Conservation (phyloP, 2,113 vertebrate genomes). For the Paratilapia polleni region DNA sequence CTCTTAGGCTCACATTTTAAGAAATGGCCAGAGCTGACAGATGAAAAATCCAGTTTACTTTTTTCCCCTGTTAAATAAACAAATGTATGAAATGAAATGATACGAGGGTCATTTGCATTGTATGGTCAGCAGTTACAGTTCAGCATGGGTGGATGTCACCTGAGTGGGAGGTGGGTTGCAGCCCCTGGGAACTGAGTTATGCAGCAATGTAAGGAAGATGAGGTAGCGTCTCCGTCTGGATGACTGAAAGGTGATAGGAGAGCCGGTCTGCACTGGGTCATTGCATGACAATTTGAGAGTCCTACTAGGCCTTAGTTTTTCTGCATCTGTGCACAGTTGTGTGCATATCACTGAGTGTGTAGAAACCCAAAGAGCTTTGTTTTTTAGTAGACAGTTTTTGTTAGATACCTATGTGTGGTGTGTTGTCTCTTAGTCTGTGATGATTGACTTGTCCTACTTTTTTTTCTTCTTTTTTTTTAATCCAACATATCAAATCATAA, state of each 20-base stretch:
- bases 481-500: background rate
- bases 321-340: background rate
- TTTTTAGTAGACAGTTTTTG: background rate
- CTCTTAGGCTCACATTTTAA: background rate
- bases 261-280: conserved; percentile 37
- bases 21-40: background rate
- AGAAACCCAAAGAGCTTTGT: background rate
- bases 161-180: conserved; percentile 39
- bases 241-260: conserved; percentile 70
- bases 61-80: background rate
- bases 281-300: conserved; percentile 22
- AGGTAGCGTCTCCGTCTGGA: conserved; percentile 71
- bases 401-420: background rate
- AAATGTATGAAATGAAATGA: background rate
- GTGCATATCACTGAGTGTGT: background rate
- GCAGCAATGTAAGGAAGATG: conserved; percentile 53
- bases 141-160: conserved; percentile 25
- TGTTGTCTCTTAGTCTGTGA: background rate
- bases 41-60: background rate
- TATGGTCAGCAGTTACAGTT: background rate
- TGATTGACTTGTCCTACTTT: background rate
- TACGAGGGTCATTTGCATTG: background rate
- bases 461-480: background rate
- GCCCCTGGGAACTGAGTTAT: conserved; percentile 43
- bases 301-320: conserved; percentile 23